Evolutionary conservation across 1,140 invertebrate species (phyloP), one percentile per base, ranked within the genome.

Genomic region (Episyrphus balteatus): DNA sequence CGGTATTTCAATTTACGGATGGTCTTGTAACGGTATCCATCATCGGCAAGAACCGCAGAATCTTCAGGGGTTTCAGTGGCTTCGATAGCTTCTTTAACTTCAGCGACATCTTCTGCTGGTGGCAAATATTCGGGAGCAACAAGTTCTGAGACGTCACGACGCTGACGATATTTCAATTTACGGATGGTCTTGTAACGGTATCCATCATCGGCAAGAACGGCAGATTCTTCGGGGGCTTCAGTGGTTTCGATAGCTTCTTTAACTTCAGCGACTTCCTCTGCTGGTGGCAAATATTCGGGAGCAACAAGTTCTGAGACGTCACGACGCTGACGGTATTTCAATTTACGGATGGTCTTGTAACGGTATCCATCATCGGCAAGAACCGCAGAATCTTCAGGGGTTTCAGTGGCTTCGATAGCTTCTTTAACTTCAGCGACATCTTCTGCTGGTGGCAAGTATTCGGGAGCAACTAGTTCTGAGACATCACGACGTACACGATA

Each of bases 91-190:
- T 48, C 42, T 15, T 12, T 12, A 8, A 8, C 8, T n/a, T n/a
- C 12, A 8, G 32, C 32, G 7, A 17, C 49, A 11, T 56, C 57
- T 33, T 59, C 54, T 11, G 51, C 5, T 0, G 56, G 55, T 36
- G 58, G 55, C 30, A 57, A 46, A 17, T 61, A 59, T 1, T 58
- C 57, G 14, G 51, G 59, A 41, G 51, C 47, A 12, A 61, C 50
- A n/a, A n/a, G n/a, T 49, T 58, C 59, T 5, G 52, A 52, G 0
- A 59, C 59, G 54, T 61, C 57, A 47, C 59, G 57, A 36, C 57
- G 57, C 1, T 59, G 55, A 5, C 58, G 54, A 30, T 52, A 56
- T 19, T 55, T 59, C 19, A n/a, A n/a, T n/a, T n/a, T n/a, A n/a
- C 56, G 55, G 0, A 60, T 55, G 13, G 58, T 58, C 42, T 55